Conservation (phyloP, 2,113 vertebrate species). For the Entelurus aequoreus region DNA sequence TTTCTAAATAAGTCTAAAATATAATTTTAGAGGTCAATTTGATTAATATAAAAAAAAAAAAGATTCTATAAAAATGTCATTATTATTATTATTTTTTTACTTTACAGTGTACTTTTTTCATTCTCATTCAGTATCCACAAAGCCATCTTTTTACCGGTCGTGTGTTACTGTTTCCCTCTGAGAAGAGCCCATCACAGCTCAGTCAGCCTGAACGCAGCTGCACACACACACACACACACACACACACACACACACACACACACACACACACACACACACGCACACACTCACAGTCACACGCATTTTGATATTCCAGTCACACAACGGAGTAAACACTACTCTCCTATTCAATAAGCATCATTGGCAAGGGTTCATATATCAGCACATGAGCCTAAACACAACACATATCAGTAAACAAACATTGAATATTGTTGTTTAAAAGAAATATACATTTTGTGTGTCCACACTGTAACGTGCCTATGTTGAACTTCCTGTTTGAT, state of each 20-base stretch:
- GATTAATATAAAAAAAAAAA: too few relatives aligned
- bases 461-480: not conserved
- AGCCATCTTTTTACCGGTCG: conserved; percentile 26
- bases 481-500: not conserved
- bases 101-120: not conserved
- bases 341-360: conserved; percentile 66
- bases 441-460: not conserved
- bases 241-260: not conserved
- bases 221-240: conserved; percentile 33
- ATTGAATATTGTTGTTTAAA: conserved; percentile 8
- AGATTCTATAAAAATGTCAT: too few relatives aligned
- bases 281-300: conserved; percentile 7
- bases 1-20: too few relatives aligned
- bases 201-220: conserved; percentile 60
- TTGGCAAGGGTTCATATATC: conserved; percentile 45
- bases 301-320: conserved; percentile 69
- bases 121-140: not conserved
- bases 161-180: conserved; percentile 38
- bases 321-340: conserved; percentile 62
- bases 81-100: not conserved
- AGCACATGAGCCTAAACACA: not conserved
- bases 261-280: not conserved
- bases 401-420: not conserved
- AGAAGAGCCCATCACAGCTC: conserved; percentile 44
- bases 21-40: too few relatives aligned